Conservation (phyloP, 1,140 invertebrate species). For the Panulirus ornatus region DNA sequence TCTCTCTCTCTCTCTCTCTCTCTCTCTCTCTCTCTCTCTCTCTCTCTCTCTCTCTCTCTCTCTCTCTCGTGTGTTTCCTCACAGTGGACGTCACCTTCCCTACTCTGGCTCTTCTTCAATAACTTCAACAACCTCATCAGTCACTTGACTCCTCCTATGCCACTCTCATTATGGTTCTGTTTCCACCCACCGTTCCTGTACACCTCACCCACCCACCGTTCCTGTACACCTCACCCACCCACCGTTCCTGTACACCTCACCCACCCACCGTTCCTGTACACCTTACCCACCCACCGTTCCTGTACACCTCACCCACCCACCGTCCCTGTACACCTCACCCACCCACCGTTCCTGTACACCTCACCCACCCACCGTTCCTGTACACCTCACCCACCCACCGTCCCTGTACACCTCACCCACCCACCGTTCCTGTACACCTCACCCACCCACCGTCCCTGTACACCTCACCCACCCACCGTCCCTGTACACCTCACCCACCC, state of each 20-base stretch:
- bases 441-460: background rate
- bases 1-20: conserved; percentile 23
- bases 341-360: background rate
- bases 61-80: conserved; percentile 1
- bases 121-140: no score
- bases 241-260: background rate
- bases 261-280: background rate
- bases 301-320: background rate
- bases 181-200: no score
- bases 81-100: no score
- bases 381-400: background rate
- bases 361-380: background rate
- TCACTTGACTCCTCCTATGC: no score
- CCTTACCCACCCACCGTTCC: background rate
- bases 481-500: background rate
- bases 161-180: no score
- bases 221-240: background rate
- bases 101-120: no score
- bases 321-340: background rate
- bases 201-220: background rate
- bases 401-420: background rate
- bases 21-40: conserved; percentile 23
- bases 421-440: background rate
- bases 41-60: conserved; percentile 21
- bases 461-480: background rate